Evolutionary conservation across 1,140 invertebrate species (phyloP), one percentile per base, ranked within the genome.

Genomic region (Thalassaphorura encarpata): DNA sequence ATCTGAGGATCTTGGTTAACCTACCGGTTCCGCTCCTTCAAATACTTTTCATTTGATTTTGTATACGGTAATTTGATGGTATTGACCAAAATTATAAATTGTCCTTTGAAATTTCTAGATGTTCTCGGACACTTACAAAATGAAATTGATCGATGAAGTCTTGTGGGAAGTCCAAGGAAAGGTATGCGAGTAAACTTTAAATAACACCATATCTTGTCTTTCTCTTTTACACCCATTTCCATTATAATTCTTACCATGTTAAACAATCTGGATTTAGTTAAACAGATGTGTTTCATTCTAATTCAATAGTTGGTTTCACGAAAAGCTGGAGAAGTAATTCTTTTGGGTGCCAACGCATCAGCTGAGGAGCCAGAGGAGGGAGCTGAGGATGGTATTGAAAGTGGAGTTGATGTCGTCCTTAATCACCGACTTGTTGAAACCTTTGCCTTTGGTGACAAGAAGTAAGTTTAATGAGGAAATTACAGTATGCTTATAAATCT

Each of bases 71-170:
- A n/a, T n/a, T n/a, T n/a, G n/a, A n/a, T n/a, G n/a, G n/a, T n/a
- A n/a, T n/a, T n/a, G n/a, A n/a, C n/a, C n/a, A n/a, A n/a, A n/a
- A n/a, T n/a, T n/a, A n/a, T n/a, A n/a, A n/a, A n/a, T n/a, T n/a
- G n/a, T n/a, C n/a, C n/a, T n/a, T n/a, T n/a, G n/a, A n/a, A n/a
- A n/a, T n/a, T n/a, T n/a, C n/a, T n/a, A 97, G 76, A 91, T 97
- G 84, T 95, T 95, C 77, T 92, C 92, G 33, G 94, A 97, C 74
- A 87, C 88, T n/a, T 95, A 91, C 72, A 95, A 87, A 76, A 83
- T 94, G 56, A 92, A 95, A 71, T 73, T 96, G 46, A 77, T 97
- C 15, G 90, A 96, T 70, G 87, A 93, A 71, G 89, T 93, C 26
- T 69, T 97, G 36, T 97, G 94, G 67, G 93, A 97, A 82, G 92